Evolutionary conservation across 2,113 vertebrate species (phyloP).

Genomic region (Pygoscelis antarcticus): DNA sequence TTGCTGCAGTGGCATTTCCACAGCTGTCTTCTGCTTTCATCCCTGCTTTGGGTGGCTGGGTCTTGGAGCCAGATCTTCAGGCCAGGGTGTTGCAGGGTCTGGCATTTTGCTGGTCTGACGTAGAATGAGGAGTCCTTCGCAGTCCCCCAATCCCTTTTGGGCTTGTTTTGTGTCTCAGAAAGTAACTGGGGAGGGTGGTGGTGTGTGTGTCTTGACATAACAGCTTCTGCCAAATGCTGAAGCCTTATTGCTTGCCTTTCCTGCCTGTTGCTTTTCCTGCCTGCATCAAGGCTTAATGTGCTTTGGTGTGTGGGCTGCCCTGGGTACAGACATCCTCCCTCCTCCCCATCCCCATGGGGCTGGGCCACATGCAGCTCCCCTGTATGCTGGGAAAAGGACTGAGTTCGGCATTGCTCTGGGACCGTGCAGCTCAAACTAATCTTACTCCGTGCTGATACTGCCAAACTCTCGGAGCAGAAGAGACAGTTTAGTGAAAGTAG

Average conservation of each 20-base stretch:
- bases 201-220: neutral
- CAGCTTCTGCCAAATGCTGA: neutral
- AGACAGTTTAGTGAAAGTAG: neutral
- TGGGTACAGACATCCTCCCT: too few species aligned
- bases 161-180: neutral
- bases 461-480: neutral
- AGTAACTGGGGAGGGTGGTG: neutral
- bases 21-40: neutral
- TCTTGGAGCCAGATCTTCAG: neutral
- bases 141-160: neutral
- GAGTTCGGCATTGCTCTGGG: rapidly evolving
- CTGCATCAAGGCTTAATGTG: neutral
- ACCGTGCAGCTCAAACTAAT: neutral
- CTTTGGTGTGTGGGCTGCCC: neutral
- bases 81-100: neutral
- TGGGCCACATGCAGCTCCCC: neutral
- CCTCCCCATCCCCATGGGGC: neutral
- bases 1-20: neutral
- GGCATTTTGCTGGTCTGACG: neutral
- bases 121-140: neutral
- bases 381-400: rapidly evolving
- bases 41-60: neutral
- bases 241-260: neutral
- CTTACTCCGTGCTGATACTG: neutral
- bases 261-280: neutral